Conservation (phyloP, 2,888 invertebrate genomes). For the Cheilosia impressa region DNA sequence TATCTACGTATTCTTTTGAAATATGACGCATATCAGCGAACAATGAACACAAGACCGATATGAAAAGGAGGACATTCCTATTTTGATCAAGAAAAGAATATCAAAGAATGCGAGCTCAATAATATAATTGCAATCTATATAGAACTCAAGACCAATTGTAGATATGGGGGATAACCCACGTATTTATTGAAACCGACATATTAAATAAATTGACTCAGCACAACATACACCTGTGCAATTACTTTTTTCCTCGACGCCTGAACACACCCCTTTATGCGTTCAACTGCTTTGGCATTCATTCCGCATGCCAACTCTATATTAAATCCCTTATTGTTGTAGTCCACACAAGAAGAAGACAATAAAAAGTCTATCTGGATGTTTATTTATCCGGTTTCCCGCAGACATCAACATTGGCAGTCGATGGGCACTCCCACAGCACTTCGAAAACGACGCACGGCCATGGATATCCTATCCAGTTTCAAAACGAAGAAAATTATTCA, state of each 20-base stretch:
- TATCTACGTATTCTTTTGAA: not conserved
- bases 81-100: no score
- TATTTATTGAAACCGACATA: not conserved
- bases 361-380: conserved; percentile 16
- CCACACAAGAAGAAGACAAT: not conserved
- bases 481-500: conserved; percentile 26
- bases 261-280: not conserved
- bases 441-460: not conserved
- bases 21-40: not conserved
- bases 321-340: conserved; percentile 5
- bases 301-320: conserved; percentile 21
- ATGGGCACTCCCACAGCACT: conserved; percentile 1
- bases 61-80: not conserved
- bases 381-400: conserved; percentile 26
- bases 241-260: not conserved
- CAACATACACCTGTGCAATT: not conserved
- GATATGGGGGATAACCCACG: no score
- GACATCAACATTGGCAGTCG: conserved; percentile 21
- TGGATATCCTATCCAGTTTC: not conserved
- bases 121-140: no score
- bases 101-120: no score
- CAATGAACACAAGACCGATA: not conserved
- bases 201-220: not conserved
- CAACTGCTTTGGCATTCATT: not conserved
- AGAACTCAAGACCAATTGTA: no score